A percentile compares a stretch with the other conserved stretches of the same genome.
These are phyloP conservation scores for Pseudachorutes palmiensis DNA, from an alignment of 1,140 invertebrate genomes.

Conservation along the genomic window DNA sequence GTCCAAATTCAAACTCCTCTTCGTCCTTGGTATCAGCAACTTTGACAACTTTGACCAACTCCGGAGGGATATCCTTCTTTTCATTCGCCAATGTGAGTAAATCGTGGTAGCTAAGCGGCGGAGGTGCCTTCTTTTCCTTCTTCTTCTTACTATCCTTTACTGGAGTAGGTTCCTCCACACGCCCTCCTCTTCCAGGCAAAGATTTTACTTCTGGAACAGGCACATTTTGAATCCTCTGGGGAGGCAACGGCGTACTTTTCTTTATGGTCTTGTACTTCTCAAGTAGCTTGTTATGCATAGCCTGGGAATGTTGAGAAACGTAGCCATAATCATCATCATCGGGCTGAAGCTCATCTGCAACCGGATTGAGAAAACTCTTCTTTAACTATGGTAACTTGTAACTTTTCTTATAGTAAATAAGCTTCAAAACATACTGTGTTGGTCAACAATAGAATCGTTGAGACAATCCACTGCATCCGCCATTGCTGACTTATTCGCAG, in stretches of 20 bases:
- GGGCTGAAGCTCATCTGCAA: constrained; percentile 58
- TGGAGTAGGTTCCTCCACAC: neutral
- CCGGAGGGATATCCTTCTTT: constrained; percentile 67
- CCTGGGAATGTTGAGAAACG: constrained; percentile 68
- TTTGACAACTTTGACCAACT: constrained; percentile 44
- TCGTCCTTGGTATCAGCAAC: constrained; percentile 48
- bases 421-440: constrained; percentile 39
- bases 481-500: constrained; percentile 74
- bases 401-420: neutral
- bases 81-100: constrained; percentile 66
- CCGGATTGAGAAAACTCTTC: constrained; percentile 1
- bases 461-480: constrained; percentile 68
- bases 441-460: constrained; percentile 63
- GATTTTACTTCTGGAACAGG: constrained; percentile 33
- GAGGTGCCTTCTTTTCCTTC: constrained; percentile 48
- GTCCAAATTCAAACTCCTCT: constrained; percentile 46
- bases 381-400: constrained; percentile 12
- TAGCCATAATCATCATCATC: constrained; percentile 87
- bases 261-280: constrained; percentile 66
- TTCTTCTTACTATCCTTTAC: constrained; percentile 43
- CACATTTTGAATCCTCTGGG: neutral
- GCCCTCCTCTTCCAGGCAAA: constrained; percentile 16
- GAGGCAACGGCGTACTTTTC: constrained; percentile 41
- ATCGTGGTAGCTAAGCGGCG: constrained; percentile 55
- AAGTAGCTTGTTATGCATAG: constrained; percentile 72